Base-by-base conservation (phyloP, 2,888 invertebrate genomes). In the Idaea aversata region DNA sequence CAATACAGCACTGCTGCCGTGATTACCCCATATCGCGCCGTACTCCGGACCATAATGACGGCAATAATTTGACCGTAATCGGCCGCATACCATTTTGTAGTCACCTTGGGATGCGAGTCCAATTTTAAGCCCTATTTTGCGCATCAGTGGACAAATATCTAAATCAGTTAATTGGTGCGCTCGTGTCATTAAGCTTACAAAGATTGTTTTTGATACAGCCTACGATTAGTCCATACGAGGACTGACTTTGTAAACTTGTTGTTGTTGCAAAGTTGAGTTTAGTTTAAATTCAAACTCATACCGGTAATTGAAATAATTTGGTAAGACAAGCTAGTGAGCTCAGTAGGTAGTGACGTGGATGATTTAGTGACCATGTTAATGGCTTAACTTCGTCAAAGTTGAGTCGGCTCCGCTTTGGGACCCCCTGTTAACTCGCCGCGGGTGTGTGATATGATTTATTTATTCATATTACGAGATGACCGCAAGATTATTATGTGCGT, bases 51-150 rank as follows among this genome's bases (percentile, higher is more conserved):
- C 83, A 83, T 92, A 92, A 92, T 91, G 90, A 88, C 84, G 81
- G 89, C 86, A 86, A 92, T 92, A 92, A 92, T 91, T 92, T 87
- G 89, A 85, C 87, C 87, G 87, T 91, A 92, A 91, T 91, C 88
- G 90, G 83, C 85, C 84, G 82, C 87, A 86, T 81, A 84, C 83
- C 87, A 87, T 84, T 90, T 88, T 88, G 89, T 87, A 85, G 86
- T 81, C 87, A 88, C 88, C 90, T 88, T 87, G 91, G 91, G 91
- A 90, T 83, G 83, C 77, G 78, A 83, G 84, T 84, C 79, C 82
- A 86, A 88, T 90, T 91, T 91, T 88, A 91, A 89, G 86, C 90
- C 79, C 87, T 86, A 87, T 90, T 90, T 88, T 87, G 86, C 86
- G 88, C 87, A 86, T 88, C 90, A 87, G 79, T 86, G 87, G 84